Evolutionary conservation across 2,888 invertebrate species (phyloP), one percentile per base, ranked within the genome.

Genomic region (Brassicogethes aeneus): DNA sequence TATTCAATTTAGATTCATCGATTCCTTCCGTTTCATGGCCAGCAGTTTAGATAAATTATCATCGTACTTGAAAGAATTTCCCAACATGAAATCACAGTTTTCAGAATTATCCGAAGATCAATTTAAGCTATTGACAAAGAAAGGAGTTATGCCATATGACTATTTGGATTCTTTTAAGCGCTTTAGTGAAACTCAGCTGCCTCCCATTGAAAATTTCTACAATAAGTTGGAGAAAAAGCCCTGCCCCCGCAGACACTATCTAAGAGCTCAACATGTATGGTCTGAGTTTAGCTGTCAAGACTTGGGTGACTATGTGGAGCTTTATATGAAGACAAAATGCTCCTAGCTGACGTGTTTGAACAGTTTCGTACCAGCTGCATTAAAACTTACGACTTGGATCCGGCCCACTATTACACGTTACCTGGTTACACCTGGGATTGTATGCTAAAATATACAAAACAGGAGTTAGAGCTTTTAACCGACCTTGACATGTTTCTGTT

Each of bases 271-370:
- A 29, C 46, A 43, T 3, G 57, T 65, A 1, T 66, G 64, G 61
- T 13, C 46, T 1, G 39, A 30, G 15, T 65, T 67, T 36, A 33
- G 54, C 1, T 53, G 56, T 17, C 38, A 50, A 29, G 60, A 45
- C 15, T 40, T 66, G 13, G 55, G 55, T 2, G 59, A 64, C 39
- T 68, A 66, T 43, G 50, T 53, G 1, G 56, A 63, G 29, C 13
- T 64, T 2, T 64, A 65, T 44, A 33, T 65, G 15, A 61, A 59
- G 48, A 56, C 57, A 1, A 64, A 68, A 45, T 64, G 10, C 42
- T 65, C 2, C 40, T 62, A 16, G 52, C 56, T 2, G 64, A 65
- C 37, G 47, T 65, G 3, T 64, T 65, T 44, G 65, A 66, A 47
- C 56, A 63, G 41, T 66, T 64, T 46, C 34, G 62, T 3, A n/a